These are phyloP conservation scores for Chroicocephalus ridibundus DNA, from an alignment of 2,113 vertebrate genomes.

Conservation along the genomic window DNA sequence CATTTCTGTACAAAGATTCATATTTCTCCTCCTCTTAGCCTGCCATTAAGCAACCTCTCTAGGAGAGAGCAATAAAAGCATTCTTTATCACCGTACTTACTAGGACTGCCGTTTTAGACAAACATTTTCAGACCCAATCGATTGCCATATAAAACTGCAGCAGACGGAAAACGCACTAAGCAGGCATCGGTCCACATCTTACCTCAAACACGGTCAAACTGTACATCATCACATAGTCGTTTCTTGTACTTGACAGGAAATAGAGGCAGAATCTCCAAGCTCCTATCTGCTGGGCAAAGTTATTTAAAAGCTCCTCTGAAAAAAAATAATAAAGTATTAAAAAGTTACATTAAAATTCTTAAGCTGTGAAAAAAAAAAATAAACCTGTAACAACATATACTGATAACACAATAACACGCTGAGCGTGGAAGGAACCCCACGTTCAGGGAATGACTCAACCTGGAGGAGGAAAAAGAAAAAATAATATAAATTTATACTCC, in stretches of 20 bases:
- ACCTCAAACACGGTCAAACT: constrained; percentile 99
- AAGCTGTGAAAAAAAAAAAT: background rate
- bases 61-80: constrained; percentile 39
- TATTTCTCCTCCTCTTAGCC: background rate
- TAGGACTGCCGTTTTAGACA: background rate
- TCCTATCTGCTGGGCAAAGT: constrained; percentile 97
- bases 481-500: background rate
- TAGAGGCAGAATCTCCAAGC: constrained; percentile 97
- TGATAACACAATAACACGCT: background rate
- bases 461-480: background rate
- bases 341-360: background rate
- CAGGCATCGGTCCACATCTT: constrained; percentile 51
- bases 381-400: background rate
- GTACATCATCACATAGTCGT: constrained; percentile 99
- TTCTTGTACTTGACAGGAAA: constrained; percentile 95
- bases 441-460: background rate
- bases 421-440: background rate
- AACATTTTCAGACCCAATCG: background rate
- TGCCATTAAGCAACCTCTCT: constrained; percentile 35
- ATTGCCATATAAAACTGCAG: background rate
- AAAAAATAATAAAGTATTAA: constrained; percentile 52
- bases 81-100: background rate
- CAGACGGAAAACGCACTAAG: background rate
- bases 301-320: constrained; percentile 97
- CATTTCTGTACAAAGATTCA: constrained; percentile 20